These are phyloP conservation scores for Hydriomena furcata DNA, from an alignment of 2,888 invertebrate genomes.

Conservation along the genomic window DNA sequence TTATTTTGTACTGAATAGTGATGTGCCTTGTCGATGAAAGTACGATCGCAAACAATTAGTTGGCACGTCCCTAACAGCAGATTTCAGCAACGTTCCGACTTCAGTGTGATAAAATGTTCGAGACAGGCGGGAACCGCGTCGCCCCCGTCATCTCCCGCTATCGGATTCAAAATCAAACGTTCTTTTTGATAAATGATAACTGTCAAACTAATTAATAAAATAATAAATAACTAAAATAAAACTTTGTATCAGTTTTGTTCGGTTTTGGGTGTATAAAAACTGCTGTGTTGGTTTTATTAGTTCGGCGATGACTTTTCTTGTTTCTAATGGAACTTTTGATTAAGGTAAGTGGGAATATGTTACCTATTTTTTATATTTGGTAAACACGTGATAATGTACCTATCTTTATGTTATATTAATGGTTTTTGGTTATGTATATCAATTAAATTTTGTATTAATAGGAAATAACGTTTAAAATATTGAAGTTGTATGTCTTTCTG, in stretches of 20 bases:
- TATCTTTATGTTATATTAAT: too few species aligned
- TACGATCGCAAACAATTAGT: conserved; percentile 51
- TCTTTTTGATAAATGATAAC: conserved; percentile 19
- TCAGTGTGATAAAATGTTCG: conserved; percentile 77
- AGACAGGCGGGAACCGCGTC: conserved; percentile 59
- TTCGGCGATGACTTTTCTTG: conserved; percentile 14
- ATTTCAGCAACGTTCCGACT: conserved; percentile 55
- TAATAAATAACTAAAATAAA: conserved; percentile 8
- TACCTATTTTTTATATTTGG: too few species aligned
- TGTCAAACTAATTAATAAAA: conserved; percentile 1
- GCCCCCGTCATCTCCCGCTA: conserved; percentile 61
- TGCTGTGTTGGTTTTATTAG: conserved; percentile 9
- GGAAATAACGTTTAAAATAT: too few species aligned
- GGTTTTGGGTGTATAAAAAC: conserved; percentile 15
- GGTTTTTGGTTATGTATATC: too few species aligned
- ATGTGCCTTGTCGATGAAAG: conserved; percentile 42
- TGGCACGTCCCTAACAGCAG: conserved; percentile 65
- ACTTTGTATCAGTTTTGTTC: conserved; percentile 7
- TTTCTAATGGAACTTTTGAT: conserved; percentile 37
- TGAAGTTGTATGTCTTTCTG: too few species aligned
- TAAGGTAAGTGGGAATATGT: conserved; percentile 46
- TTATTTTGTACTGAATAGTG: conserved; percentile 17
- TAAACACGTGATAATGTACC: not conserved
- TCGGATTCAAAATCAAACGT: conserved; percentile 60
- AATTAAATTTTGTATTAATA: too few species aligned